phyloP scores from a whole-genome alignment of 2,888 invertebrate species.

The Branchellion lobata region DNA sequence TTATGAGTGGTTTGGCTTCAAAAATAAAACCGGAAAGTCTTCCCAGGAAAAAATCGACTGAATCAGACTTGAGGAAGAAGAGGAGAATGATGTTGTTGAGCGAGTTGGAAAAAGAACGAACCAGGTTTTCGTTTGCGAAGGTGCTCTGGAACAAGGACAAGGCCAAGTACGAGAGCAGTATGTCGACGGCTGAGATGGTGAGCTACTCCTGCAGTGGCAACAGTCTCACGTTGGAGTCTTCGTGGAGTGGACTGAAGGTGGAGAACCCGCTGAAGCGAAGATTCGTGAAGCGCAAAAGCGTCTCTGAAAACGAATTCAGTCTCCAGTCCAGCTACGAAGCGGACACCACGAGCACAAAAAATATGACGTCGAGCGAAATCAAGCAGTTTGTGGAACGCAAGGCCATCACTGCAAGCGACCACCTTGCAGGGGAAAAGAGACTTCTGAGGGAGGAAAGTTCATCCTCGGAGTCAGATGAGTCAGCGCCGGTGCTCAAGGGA shows the following conservation, averaged over 20 bases:
- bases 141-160: not conserved
- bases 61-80: no score
- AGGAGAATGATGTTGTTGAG: not conserved
- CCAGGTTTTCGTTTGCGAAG: not conserved
- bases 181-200: not conserved
- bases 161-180: not conserved
- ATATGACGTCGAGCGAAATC: not conserved
- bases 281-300: not conserved
- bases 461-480: not conserved
- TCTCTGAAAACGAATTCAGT: not conserved
- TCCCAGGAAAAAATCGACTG: no score
- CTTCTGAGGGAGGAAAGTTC: no score
- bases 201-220: not conserved
- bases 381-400: no score
- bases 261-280: conserved; percentile 1
- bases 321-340: not conserved
- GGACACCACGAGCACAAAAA: not conserved
- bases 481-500: not conserved
- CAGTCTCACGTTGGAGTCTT: not conserved
- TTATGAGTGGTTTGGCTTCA: no score
- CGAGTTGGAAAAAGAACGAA: not conserved
- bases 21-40: no score
- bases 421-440: no score
- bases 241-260: not conserved
- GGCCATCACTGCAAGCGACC: no score